These are phyloP conservation scores for Chelidonichthys spinosus DNA, from an alignment of 2,797 vertebrate species.

Conservation along the genomic window DNA sequence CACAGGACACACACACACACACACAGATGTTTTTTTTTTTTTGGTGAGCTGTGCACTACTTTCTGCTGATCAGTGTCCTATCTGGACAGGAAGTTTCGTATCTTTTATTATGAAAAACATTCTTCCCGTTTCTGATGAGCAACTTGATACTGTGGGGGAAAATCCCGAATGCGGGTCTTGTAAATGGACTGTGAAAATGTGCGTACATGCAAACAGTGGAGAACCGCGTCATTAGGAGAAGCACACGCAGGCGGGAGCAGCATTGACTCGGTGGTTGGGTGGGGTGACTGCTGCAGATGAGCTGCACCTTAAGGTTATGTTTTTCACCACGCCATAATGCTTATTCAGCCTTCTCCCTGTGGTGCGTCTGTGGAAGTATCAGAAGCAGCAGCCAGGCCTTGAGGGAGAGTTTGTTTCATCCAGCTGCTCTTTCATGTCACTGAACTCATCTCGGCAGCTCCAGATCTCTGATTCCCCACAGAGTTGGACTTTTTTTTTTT, in stretches of 20 bases:
- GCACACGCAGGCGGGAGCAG: constrained; percentile 12
- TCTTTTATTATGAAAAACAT: constrained; percentile 48
- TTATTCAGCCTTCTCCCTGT: constrained; percentile 68
- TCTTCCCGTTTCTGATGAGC: constrained; percentile 28
- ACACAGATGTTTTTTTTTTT: constrained; percentile 3
- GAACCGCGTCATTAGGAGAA: neutral
- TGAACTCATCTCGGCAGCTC: constrained; percentile 56
- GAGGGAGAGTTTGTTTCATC: constrained; percentile 67
- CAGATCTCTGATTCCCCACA: constrained; percentile 43
- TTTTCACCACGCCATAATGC: constrained; percentile 58
- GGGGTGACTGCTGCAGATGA: constrained; percentile 62
- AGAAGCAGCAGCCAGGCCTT: constrained; percentile 54
- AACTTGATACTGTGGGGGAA: neutral
- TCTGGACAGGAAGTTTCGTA: constrained; percentile 57
- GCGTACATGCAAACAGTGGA: neutral
- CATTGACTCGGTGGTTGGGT: constrained; percentile 24
- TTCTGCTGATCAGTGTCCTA: constrained; percentile 62
- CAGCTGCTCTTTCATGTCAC: constrained; percentile 74
- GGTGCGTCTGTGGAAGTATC: constrained; percentile 62
- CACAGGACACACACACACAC: neutral
- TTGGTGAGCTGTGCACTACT: constrained; percentile 40
- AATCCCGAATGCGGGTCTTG: constrained; percentile 14
- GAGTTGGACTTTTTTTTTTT: constrained; percentile 56
- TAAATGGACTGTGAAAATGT: constrained; percentile 26
- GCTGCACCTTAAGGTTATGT: constrained; percentile 59